Evolutionary conservation across 1,140 invertebrate species (phyloP).

Genomic region (Aethina tumida): DNA sequence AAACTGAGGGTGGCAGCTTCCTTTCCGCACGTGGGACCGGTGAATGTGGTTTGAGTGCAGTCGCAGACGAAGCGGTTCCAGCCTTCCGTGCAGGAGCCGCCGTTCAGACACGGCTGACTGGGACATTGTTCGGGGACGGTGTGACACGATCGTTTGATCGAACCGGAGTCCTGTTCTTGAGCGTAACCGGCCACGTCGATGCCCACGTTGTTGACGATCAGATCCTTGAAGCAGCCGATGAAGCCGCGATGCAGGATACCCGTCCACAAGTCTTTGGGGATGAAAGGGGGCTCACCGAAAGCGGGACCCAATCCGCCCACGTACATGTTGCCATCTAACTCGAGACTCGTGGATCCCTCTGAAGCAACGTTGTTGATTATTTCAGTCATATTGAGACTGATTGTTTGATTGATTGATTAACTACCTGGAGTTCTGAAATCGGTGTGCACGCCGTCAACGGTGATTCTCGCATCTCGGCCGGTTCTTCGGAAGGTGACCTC

Average conservation of each 20-base stretch:
- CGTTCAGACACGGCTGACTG: conserved; percentile 81
- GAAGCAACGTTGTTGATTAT: no score
- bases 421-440: conserved; percentile 83
- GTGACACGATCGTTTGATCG: conserved; percentile 77
- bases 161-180: conserved; percentile 79
- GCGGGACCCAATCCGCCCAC: conserved; percentile 77
- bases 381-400: no score
- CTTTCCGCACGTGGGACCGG: conserved; percentile 85
- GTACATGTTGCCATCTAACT: conserved; percentile 81
- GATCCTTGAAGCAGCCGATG: conserved; percentile 89
- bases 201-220: conserved; percentile 84
- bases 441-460: conserved; percentile 78
- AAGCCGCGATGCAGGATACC: conserved; percentile 82
- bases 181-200: conserved; percentile 86
- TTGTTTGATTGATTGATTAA: no score
- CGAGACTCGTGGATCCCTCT: conserved; percentile 78
- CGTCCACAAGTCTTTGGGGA: conserved; percentile 85
- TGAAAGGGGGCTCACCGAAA: conserved; percentile 58
- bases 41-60: conserved; percentile 81
- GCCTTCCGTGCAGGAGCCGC: conserved; percentile 81
- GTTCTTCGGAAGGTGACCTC: conserved; percentile 71
- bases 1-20: conserved; percentile 81
- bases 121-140: conserved; percentile 70
- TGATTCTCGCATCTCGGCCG: conserved; percentile 75
- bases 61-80: conserved; percentile 97